phyloP scores from a whole-genome alignment of 2,888 invertebrate genomes.

The Romanomermis culicivorax region DNA sequence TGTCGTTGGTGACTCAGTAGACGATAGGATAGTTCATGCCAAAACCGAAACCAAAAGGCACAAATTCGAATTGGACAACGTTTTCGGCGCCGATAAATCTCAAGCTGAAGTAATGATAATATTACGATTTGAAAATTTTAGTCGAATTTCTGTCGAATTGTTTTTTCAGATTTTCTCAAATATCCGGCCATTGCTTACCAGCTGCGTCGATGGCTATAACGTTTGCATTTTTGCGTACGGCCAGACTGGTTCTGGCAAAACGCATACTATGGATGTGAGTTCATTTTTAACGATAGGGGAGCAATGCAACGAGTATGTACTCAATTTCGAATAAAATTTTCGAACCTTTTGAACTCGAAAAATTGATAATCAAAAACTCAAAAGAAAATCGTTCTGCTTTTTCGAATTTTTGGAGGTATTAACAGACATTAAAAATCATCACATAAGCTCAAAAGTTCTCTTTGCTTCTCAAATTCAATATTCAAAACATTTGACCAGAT shows the following conservation, averaged over 20 bases:
- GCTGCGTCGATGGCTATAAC: slow-evolving; percentile 33
- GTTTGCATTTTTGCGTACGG: slow-evolving; percentile 34
- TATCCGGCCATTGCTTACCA: slow-evolving; percentile 32
- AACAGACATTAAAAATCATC: too few species aligned
- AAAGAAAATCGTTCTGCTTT: not conserved
- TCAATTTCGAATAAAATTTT: not conserved
- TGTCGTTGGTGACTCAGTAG: too few species aligned
- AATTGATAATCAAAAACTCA: not conserved
- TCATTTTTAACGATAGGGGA: slow-evolving; percentile 2
- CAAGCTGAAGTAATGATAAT: slow-evolving; percentile 13
- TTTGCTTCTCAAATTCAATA: too few species aligned
- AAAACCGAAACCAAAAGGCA: too few species aligned
- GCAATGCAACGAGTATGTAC: too few species aligned
- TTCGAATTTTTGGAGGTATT: slow-evolving; percentile 6
- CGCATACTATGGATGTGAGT: slow-evolving; percentile 35
- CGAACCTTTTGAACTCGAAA: not conserved
- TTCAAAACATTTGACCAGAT: too few species aligned
- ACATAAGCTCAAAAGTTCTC: too few species aligned
- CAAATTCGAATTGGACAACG: slow-evolving; percentile 14
- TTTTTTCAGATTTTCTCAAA: slow-evolving; percentile 18
- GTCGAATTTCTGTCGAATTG: not conserved
- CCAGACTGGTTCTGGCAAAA: slow-evolving; percentile 36
- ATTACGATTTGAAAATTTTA: slow-evolving; percentile 9
- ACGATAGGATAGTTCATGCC: too few species aligned
- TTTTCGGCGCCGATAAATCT: slow-evolving; percentile 13